Percentiles rank a stretch among this genome's conserved stretches.
phyloP scores from a whole-genome alignment of 2,113 vertebrate species.

The Butorides virescens region DNA sequence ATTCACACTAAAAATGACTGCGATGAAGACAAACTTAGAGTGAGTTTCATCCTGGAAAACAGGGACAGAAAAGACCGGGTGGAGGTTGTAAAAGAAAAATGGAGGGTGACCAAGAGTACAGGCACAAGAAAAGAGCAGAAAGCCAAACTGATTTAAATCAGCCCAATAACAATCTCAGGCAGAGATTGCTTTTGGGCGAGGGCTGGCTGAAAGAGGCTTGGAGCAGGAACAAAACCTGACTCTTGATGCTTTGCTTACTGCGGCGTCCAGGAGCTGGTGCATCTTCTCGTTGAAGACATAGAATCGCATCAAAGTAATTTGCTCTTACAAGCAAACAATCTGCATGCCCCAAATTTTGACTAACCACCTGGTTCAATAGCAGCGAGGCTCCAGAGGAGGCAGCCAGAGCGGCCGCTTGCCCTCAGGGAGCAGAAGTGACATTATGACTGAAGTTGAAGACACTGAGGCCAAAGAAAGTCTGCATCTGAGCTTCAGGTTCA shows the following conservation, averaged over 20 bases:
- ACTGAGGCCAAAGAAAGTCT: background rate
- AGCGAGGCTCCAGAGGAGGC: background rate
- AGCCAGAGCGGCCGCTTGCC: background rate
- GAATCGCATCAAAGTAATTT: background rate
- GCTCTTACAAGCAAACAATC: background rate
- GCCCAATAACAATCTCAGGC: background rate
- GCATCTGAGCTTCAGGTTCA: constrained; percentile 17
- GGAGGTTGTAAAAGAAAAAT: background rate
- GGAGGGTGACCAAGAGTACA: background rate
- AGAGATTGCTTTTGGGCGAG: background rate
- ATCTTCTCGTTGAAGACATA: background rate
- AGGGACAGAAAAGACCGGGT: background rate
- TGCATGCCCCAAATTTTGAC: background rate
- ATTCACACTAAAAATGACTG: constrained; percentile 14
- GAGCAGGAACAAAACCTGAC: background rate
- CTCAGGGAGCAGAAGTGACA: background rate
- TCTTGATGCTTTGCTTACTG: background rate
- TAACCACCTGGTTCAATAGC: background rate
- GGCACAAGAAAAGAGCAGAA: background rate
- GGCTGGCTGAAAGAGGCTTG: background rate
- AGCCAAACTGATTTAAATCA: constrained; percentile 5
- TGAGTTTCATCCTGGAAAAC: background rate
- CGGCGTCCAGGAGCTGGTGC: background rate
- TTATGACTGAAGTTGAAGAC: background rate
- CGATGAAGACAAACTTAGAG: constrained; percentile 25